Percentiles rank a stretch among this genome's conserved stretches.
Evolutionary conservation across 2,888 invertebrate genomes (phyloP).

Genomic region (Drosophila flavopinicola): DNA sequence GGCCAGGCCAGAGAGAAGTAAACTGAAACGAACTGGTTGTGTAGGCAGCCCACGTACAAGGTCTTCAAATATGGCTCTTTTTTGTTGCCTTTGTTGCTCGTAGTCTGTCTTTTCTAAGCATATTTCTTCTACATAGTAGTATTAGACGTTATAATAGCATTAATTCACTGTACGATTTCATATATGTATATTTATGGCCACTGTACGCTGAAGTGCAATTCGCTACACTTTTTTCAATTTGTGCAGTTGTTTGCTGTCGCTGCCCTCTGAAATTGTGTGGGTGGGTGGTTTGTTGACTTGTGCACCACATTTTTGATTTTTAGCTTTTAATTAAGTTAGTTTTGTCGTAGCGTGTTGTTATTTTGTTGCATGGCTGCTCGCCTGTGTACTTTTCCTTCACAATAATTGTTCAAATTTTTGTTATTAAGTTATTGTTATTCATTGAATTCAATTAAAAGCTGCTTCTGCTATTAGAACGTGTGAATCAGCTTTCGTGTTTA

Average conservation of each 20-base stretch:
- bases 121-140: constrained; percentile 69
- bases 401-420: constrained; percentile 37
- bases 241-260: constrained; percentile 34
- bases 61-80: constrained; percentile 82
- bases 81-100: constrained; percentile 27
- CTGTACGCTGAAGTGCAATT: constrained; percentile 71
- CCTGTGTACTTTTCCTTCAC: constrained; percentile 10
- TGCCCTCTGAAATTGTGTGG: constrained; percentile 50
- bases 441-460: constrained; percentile 23
- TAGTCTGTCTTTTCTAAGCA: constrained; percentile 67
- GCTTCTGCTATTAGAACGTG: constrained; percentile 31
- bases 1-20: constrained; percentile 41
- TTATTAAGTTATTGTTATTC: background rate
- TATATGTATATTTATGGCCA: constrained; percentile 78
- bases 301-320: constrained; percentile 53
- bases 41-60: constrained; percentile 83
- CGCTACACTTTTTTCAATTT: constrained; percentile 47
- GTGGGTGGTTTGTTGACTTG: constrained; percentile 72
- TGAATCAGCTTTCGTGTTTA: constrained; percentile 63
- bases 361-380: background rate
- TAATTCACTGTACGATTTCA: constrained; percentile 79
- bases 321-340: constrained; percentile 66
- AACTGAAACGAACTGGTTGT: constrained; percentile 80
- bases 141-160: constrained; percentile 76
- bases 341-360: constrained; percentile 15